phyloP scores from a whole-genome alignment of 2,888 invertebrate species.

The Omphaloscelis lunosa region DNA sequence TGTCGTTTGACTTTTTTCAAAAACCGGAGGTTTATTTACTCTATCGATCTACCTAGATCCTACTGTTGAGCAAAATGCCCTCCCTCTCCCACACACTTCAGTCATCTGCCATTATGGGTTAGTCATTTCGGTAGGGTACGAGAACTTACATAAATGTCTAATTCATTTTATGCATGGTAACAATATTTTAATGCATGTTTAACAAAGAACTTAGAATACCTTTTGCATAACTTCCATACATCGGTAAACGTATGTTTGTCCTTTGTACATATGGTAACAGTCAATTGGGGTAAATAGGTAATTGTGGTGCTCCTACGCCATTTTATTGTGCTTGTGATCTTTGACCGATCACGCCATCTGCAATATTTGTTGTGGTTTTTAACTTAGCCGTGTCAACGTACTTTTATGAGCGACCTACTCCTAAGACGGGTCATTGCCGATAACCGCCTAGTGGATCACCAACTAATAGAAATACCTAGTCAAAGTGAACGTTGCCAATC shows the following conservation, averaged over 20 bases:
- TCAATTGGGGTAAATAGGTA: conserved; percentile 51
- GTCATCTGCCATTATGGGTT: background rate
- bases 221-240: conserved; percentile 1
- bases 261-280: conserved; percentile 12
- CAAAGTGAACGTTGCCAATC: background rate
- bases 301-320: conserved; percentile 18
- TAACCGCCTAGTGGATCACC: conserved; percentile 14
- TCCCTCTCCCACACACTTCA: background rate
- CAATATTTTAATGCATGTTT: background rate
- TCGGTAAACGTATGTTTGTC: conserved; percentile 9
- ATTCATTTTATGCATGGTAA: background rate
- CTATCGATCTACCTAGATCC: background rate
- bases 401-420: conserved; percentile 24
- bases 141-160: background rate
- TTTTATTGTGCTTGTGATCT: conserved; percentile 38
- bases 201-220: background rate
- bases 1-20: background rate
- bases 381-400: conserved; percentile 32
- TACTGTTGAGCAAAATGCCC: background rate
- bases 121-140: no score
- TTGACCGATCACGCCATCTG: conserved; percentile 51
- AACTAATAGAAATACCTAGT: background rate
- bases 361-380: conserved; percentile 14
- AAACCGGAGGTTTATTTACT: background rate
- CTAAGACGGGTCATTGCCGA: conserved; percentile 15